Evolutionary conservation across 1,140 invertebrate genomes (phyloP).

Genomic region (Pachyrhynchus sulphureomaculatus): DNA sequence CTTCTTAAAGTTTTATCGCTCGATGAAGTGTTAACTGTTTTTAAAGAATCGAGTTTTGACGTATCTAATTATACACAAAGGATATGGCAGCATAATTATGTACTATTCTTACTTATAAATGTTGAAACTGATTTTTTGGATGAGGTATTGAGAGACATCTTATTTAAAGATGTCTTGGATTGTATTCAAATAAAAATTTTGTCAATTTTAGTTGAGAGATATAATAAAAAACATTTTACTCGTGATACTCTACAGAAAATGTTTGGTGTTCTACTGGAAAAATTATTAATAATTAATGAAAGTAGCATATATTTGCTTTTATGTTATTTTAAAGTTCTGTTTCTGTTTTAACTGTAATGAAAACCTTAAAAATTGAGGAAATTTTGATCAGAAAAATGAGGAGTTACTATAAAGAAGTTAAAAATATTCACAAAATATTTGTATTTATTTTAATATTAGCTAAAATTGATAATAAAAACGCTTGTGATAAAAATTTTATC

Average conservation of each 20-base stretch:
- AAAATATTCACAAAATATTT: slow-evolving; percentile 32
- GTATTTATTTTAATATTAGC: slow-evolving; percentile 28
- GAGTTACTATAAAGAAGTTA: neutral
- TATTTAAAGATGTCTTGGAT: slow-evolving; percentile 11
- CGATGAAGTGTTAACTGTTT: neutral
- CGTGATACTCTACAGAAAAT: neutral
- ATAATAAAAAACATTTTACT: slow-evolving; percentile 8
- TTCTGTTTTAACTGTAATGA: slow-evolving; percentile 15
- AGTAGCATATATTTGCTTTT: slow-evolving; percentile 26
- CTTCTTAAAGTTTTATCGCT: slow-evolving; percentile 16
- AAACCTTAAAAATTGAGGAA: neutral
- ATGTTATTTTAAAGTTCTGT: slow-evolving; percentile 32
- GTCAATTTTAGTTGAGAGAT: slow-evolving; percentile 24
- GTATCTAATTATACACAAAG: slow-evolving; percentile 7
- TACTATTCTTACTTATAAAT: slow-evolving; percentile 23
- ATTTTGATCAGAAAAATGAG: slow-evolving; percentile 11
- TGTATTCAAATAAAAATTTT: slow-evolving; percentile 34
- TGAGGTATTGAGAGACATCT: slow-evolving; percentile 9
- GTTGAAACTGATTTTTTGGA: neutral
- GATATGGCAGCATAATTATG: slow-evolving; percentile 35
- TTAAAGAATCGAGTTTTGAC: neutral
- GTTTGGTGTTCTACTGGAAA: slow-evolving; percentile 13
- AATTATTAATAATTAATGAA: slow-evolving; percentile 3
- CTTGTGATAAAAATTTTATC: neutral
- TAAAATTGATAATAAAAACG: neutral